Evolutionary conservation across 2,113 vertebrate genomes (phyloP), one percentile per base, ranked within the genome.

Genomic region (Piaya cayana): DNA sequence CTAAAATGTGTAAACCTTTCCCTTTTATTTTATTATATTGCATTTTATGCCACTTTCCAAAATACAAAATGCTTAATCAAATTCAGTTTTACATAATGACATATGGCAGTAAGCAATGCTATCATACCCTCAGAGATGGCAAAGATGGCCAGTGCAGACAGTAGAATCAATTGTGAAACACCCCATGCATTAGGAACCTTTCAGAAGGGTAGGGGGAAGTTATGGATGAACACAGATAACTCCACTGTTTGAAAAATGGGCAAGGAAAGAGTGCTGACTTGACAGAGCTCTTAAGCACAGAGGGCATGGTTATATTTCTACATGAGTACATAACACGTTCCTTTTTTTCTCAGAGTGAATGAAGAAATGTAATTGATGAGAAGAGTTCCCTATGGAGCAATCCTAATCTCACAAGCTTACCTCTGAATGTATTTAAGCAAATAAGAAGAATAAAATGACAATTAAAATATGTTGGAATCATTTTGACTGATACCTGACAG

Each of bases 101-200:
- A 36, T 59, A 12, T 21, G 26, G 16, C 58, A 60, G 58, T 26
- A 45, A 67, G 25, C 9, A 74, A 53, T 9, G 2, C 22, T 23
- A 58, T 42, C 11, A 78, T 15, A 67, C 9, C n/a, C 29, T 59
- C 4, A 27, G 0, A n/a, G 22, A 23, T 20, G 27, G 16, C 25
- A 55, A 67, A 81, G 29, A 47, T 0, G 0, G 37, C 8, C 23
- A 9, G 1, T 29, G 25, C 17, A 36, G 18, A 22, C 15, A 45
- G 47, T 4, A 74, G n/a, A 42, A 70, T 26, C 47, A 76, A 32
- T 15, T 64, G 3, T 45, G 49, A 26, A 29, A 50, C 21, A 55
- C 27, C 30, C 5, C 11, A 5, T 49, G 12, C 1, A 1, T 27
- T 79, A 47, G 4, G 11, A 49, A 32, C 5, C 3, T 32, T 92